Evolutionary conservation across 2,888 invertebrate species (phyloP), one percentile per base, ranked within the genome.

Genomic region (Acronicta psi): DNA sequence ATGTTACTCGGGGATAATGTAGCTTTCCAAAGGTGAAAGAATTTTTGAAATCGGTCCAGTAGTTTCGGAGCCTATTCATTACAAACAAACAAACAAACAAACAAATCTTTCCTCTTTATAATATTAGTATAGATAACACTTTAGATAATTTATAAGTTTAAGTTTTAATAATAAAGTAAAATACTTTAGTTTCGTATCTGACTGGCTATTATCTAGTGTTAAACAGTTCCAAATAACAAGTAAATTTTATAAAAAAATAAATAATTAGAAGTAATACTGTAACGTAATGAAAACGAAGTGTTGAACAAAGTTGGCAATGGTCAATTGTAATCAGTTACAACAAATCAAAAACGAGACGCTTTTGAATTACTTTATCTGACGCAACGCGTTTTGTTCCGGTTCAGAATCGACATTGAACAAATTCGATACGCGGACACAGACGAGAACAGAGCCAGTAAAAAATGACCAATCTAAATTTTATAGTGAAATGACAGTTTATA

Each of bases 381-480:
- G 78, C 73, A 75, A 77, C 73, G 64, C 68, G 76, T 82, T 86
- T 83, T 80, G 86, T 85, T 86, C 80, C 83, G 85, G 80, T 73
- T 80, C 68, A 72, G 67, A 75, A 80, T 80, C 79, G 82, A 81
- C 84, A 86, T 84, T 85, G 84, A 84, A 78, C 74, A 77, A 75
- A 87, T 88, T 83, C 82, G 83, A 77, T 73, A 85, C 79, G 84
- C 79, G 68, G 75, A 63, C 77, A 69, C 58, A 69, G 65, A 58
- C 75, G 62, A 76, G 80, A 81, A 79, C 80, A 79, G 59, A 64
- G 59, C 66, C 51, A 64, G 77, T 77, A 79, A 82, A 81, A 84
- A 81, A 79, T 83, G 80, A 82, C 75, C 72, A 80, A 85, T 82
- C 83, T 72, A 77, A 73, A 80, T 81, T 77, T 73, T 69, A 72